Percentiles rank a stretch among this genome's conserved stretches.
Conservation (phyloP, 1,140 invertebrate genomes). For the Drosophila arawakana region DNA sequence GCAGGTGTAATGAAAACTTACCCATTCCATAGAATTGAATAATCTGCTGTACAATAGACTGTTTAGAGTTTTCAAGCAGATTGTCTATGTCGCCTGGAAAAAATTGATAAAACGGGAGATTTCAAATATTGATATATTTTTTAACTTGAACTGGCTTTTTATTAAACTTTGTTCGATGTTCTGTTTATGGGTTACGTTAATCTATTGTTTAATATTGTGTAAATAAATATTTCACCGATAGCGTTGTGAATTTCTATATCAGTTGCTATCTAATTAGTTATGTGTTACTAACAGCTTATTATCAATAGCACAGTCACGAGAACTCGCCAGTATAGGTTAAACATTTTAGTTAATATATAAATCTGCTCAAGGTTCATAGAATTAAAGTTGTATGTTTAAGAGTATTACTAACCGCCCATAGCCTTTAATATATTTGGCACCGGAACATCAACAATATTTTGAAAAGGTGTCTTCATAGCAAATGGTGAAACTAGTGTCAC, state of each 20-base stretch:
- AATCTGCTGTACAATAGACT: slow-evolving; percentile 60
- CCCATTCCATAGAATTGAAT: slow-evolving; percentile 67
- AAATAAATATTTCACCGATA: too few relatives aligned
- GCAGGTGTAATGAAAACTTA: slow-evolving; percentile 12
- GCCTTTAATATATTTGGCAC: slow-evolving; percentile 34
- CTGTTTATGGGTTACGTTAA: too few relatives aligned
- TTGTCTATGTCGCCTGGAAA: slow-evolving; percentile 50
- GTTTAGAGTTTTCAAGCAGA: slow-evolving; percentile 43
- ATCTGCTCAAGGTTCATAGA: too few relatives aligned
- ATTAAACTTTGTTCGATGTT: too few relatives aligned
- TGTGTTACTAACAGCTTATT: neutral
- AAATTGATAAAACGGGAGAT: neutral
- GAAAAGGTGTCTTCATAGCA: slow-evolving; percentile 83
- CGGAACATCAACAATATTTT: slow-evolving; percentile 86
- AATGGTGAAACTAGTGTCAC: slow-evolving; percentile 86
- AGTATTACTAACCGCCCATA: slow-evolving; percentile 49
- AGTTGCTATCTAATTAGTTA: neutral
- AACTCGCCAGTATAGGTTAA: too few relatives aligned
- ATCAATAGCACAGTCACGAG: neutral
- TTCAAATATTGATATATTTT: too few relatives aligned
- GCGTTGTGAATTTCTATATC: neutral
- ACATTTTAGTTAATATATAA: too few relatives aligned
- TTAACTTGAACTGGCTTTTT: too few relatives aligned
- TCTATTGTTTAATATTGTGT: too few relatives aligned
- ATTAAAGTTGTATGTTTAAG: too few relatives aligned